These are phyloP conservation scores for Siderastrea siderea DNA, from an alignment of 92 coral and sea anemone species.

Conservation along the genomic window DNA sequence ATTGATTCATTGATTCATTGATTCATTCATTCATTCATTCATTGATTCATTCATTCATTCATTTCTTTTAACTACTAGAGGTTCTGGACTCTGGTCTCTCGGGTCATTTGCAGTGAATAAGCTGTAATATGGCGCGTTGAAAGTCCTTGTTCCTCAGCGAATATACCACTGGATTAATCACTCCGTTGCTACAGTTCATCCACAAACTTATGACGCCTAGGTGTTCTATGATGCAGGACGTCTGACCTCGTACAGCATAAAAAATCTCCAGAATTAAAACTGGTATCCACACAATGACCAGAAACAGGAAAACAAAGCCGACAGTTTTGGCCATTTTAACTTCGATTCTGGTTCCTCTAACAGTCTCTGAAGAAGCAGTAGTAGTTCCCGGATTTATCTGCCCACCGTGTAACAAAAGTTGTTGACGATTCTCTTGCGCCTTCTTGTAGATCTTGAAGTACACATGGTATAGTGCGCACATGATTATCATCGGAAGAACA, in stretches of 20 bases:
- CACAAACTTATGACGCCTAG: conserved; percentile 71
- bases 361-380: conserved; percentile 42
- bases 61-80: too few species aligned
- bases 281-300: conserved; percentile 75
- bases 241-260: conserved; percentile 48
- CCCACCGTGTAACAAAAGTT: conserved; percentile 45
- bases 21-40: too few species aligned
- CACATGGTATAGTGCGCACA: conserved; percentile 51
- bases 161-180: conserved; percentile 72
- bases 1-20: too few species aligned
- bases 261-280: conserved; percentile 67
- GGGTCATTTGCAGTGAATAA: conserved; percentile 42
- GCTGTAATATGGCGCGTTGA: conserved; percentile 30
- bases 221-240: conserved; percentile 68
- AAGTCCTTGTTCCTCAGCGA: conserved; percentile 73
- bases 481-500: conserved; percentile 55
- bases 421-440: conserved; percentile 40
- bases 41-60: too few species aligned
- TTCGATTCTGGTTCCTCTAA: conserved; percentile 45
- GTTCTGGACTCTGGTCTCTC: too few species aligned
- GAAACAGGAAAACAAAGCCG: conserved; percentile 66
- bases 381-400: conserved; percentile 31
- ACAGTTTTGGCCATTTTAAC: conserved; percentile 78
- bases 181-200: conserved; percentile 71
- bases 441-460: conserved; percentile 55